These are phyloP conservation scores for Platalea minor DNA, from an alignment of 2,797 vertebrate genomes.

Conservation along the genomic window DNA sequence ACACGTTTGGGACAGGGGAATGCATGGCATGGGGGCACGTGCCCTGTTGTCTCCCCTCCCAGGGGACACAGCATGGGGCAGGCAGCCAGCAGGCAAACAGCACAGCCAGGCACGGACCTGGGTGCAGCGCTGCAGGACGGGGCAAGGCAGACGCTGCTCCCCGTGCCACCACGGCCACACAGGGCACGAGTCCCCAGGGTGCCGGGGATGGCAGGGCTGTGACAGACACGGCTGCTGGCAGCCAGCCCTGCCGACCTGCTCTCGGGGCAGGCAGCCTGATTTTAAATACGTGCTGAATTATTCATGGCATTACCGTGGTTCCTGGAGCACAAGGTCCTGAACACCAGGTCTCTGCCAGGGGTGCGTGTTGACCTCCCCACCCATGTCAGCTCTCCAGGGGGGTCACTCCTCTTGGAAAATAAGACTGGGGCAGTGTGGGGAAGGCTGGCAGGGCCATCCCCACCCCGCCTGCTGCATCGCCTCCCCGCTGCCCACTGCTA, in stretches of 20 bases:
- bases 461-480: neutral
- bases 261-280: neutral
- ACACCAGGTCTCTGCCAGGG: neutral
- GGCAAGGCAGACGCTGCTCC: neutral
- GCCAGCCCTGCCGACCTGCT: neutral
- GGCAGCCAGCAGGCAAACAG: neutral
- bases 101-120: neutral
- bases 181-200: accelerated
- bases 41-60: neutral
- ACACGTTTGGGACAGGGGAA: neutral
- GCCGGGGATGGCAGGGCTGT: neutral
- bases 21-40: accelerated
- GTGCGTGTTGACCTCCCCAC: neutral
- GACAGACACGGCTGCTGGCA: neutral
- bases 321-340: neutral
- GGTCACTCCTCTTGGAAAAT: neutral
- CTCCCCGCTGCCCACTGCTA: accelerated
- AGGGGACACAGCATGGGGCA: neutral
- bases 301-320: neutral
- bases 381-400: accelerated
- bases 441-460: neutral
- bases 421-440: neutral
- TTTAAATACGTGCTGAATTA: slow-evolving; percentile 5
- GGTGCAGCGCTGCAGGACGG: neutral
- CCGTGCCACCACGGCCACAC: neutral